phyloP scores from a whole-genome alignment of 2,888 invertebrate species.

The Cryptocheilus praepositus region DNA sequence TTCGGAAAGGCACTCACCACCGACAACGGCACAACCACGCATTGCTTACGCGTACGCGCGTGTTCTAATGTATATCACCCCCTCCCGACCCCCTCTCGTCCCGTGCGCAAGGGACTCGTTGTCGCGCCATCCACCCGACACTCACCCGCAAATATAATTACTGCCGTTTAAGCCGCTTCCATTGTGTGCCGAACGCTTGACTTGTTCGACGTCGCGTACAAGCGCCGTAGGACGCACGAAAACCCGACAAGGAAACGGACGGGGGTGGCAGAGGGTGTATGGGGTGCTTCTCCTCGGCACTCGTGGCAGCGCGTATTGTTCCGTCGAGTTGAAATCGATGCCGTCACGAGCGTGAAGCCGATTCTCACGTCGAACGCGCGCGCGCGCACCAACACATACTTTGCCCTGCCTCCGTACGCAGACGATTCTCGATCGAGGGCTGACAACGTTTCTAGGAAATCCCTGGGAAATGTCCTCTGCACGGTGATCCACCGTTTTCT shows the following conservation, averaged over 20 bases:
- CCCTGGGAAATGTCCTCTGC: too few species aligned
- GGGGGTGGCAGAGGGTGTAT: constrained; percentile 25
- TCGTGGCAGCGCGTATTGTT: constrained; percentile 62
- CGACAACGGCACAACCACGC: neutral
- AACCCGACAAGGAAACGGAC: constrained; percentile 35
- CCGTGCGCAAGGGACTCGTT: constrained; percentile 29
- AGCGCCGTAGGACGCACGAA: constrained; percentile 49
- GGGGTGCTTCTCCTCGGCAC: constrained; percentile 38
- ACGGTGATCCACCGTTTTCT: too few species aligned
- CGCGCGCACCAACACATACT: too few species aligned
- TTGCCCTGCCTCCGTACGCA: too few species aligned
- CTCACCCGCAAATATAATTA: constrained; percentile 74
- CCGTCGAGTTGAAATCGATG: constrained; percentile 68
- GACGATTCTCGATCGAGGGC: too few species aligned
- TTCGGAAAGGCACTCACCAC: neutral
- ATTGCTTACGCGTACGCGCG: constrained; percentile 13
- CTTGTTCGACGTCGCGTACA: constrained; percentile 66
- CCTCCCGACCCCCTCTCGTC: constrained; percentile 18
- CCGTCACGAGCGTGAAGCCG: constrained; percentile 48
- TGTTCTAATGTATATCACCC: constrained; percentile 9
- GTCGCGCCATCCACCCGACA: constrained; percentile 51
- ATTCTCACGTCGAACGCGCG: constrained; percentile 48
- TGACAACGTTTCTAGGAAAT: too few species aligned
- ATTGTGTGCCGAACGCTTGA: constrained; percentile 73
- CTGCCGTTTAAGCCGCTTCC: constrained; percentile 72